phyloP scores from a whole-genome alignment of 92 coral and sea anemone species.

The Palythoa caribaeorum region DNA sequence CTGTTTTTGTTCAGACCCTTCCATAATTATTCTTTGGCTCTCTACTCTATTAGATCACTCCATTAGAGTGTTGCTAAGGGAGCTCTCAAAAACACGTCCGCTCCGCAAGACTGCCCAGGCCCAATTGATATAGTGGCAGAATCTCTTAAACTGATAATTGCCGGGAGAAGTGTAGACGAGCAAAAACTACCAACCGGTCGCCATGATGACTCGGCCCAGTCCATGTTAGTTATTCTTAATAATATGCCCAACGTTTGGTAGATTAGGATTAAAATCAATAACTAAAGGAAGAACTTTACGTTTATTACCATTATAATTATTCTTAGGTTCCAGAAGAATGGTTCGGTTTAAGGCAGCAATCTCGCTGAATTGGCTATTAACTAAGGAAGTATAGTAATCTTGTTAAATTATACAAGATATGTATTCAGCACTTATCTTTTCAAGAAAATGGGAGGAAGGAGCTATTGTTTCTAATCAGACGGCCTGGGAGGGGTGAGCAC shows the following conservation, averaged over 20 bases:
- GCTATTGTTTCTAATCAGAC: background rate
- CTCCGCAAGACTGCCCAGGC: too few relatives aligned
- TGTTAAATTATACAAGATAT: background rate
- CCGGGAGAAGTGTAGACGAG: too few relatives aligned
- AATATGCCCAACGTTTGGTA: conserved; percentile 28
- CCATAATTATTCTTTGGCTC: too few relatives aligned
- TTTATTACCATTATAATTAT: conserved; percentile 1
- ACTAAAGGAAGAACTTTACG: conserved; percentile 15
- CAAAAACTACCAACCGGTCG: too few relatives aligned
- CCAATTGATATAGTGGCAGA: too few relatives aligned
- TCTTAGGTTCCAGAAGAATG: background rate
- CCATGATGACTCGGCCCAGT: too few relatives aligned
- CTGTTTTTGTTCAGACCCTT: too few relatives aligned
- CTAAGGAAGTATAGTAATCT: background rate
- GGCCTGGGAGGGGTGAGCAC: background rate
- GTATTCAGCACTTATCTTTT: background rate
- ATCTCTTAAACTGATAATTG: too few relatives aligned
- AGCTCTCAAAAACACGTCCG: too few relatives aligned
- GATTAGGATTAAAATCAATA: conserved; percentile 15
- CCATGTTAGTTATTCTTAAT: conserved; percentile 30
- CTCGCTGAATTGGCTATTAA: conserved; percentile 11
- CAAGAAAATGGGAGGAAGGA: background rate
- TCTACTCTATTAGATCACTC: too few relatives aligned
- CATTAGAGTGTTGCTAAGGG: too few relatives aligned
- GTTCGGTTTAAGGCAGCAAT: background rate